Evolutionary conservation across 1,140 invertebrate genomes (phyloP).

Genomic region (Macrosteles quadrilineatus): DNA sequence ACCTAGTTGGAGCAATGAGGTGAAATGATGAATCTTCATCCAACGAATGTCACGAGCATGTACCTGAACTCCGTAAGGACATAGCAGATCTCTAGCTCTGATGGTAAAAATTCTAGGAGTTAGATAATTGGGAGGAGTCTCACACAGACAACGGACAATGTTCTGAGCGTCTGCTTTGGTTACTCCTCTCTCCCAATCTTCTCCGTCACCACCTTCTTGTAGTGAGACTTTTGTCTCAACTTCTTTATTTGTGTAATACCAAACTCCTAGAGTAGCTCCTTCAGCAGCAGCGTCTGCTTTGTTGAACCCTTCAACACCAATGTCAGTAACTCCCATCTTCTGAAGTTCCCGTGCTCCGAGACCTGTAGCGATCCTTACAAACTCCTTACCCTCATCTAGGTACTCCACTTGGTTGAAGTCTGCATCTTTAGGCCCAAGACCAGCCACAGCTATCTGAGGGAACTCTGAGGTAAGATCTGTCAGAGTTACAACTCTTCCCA

Average conservation of each 20-base stretch:
- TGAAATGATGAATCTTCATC: conserved; percentile 57
- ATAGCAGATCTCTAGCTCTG: conserved; percentile 43
- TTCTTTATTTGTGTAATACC: conserved; percentile 69
- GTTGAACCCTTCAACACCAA: conserved; percentile 68
- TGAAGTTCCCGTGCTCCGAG: conserved; percentile 53
- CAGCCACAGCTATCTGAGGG: conserved; percentile 50
- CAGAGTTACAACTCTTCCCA: neutral
- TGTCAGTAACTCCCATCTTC: conserved; percentile 60
- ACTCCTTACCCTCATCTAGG: conserved; percentile 54
- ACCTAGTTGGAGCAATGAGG: conserved; percentile 57
- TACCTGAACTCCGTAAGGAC: conserved; percentile 45
- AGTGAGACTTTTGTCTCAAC: conserved; percentile 54
- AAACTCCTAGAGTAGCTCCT: conserved; percentile 63
- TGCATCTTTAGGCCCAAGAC: conserved; percentile 51
- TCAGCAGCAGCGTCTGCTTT: conserved; percentile 76
- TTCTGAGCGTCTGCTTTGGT: conserved; percentile 83
- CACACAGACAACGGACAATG: conserved; percentile 73
- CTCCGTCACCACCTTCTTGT: conserved; percentile 42
- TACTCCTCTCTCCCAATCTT: conserved; percentile 70
- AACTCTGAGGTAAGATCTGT: conserved; percentile 3
- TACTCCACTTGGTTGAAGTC: conserved; percentile 53
- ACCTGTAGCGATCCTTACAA: conserved; percentile 53
- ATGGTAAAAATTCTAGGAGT: conserved; percentile 80
- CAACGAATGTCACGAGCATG: conserved; percentile 53
- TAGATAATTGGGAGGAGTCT: conserved; percentile 83